Conservation (phyloP, 2,888 invertebrate species). For the Drosophila infuscata region DNA sequence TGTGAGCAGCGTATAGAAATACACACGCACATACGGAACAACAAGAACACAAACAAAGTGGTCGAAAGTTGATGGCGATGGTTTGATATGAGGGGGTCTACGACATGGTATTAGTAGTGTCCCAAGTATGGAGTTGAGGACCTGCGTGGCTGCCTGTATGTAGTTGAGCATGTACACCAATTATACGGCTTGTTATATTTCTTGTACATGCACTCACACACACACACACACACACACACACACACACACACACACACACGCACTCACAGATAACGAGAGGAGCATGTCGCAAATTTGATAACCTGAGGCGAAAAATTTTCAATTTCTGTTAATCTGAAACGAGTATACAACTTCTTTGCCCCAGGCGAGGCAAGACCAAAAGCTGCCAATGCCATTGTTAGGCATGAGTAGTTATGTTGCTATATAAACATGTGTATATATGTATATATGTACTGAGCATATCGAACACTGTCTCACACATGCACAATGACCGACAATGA, state of each 20-base stretch:
- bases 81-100: neutral
- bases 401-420: slow-evolving; percentile 19
- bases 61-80: slow-evolving; percentile 7
- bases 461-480: slow-evolving; percentile 9
- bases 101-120: neutral
- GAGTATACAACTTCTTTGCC: slow-evolving; percentile 72
- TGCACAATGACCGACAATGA: slow-evolving; percentile 63
- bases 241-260: slow-evolving; percentile 1
- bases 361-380: slow-evolving; percentile 49
- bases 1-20: neutral
- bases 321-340: slow-evolving; percentile 82
- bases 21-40: slow-evolving; percentile 8
- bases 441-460: neutral
- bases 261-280: slow-evolving; percentile 31
- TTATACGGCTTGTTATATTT: slow-evolving; percentile 74
- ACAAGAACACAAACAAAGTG: slow-evolving; percentile 10
- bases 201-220: slow-evolving; percentile 37
- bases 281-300: slow-evolving; percentile 60
- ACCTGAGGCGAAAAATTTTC: slow-evolving; percentile 71
- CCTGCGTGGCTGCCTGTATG: slow-evolving; percentile 35
- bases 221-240: slow-evolving; percentile 14
- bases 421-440: slow-evolving; percentile 7
- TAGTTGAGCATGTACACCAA: slow-evolving; percentile 67
- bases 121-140: slow-evolving; percentile 21
- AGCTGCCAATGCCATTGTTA: slow-evolving; percentile 59